phyloP scores from a whole-genome alignment of 2,797 vertebrate genomes.

The Trichosurus vulpecula region DNA sequence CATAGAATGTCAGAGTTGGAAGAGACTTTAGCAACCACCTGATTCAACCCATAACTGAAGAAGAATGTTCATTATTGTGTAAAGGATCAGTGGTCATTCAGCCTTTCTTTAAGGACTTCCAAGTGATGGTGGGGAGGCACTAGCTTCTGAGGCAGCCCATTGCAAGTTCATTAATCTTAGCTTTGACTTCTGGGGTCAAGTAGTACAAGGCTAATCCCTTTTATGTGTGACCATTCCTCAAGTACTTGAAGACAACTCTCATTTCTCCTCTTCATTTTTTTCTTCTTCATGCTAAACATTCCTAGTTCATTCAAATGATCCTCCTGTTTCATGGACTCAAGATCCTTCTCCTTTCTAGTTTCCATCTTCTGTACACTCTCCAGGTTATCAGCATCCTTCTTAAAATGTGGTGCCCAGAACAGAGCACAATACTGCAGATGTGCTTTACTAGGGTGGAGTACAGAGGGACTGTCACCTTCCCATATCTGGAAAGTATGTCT shows the following conservation, averaged over 20 bases:
- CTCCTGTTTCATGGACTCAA: neutral
- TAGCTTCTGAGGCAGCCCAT: neutral
- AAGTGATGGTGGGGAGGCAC: neutral
- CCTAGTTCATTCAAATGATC: neutral
- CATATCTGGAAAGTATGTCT: neutral
- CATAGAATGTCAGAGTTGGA: neutral
- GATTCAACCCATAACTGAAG: neutral
- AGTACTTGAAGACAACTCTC: neutral
- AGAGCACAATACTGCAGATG: neutral
- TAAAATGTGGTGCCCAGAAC: neutral
- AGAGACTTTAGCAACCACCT: neutral
- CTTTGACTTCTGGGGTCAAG: neutral
- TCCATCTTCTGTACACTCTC: neutral
- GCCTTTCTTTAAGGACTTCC: neutral
- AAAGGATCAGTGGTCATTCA: neutral
- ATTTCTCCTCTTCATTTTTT: neutral
- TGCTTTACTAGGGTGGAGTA: neutral
- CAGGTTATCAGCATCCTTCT: neutral
- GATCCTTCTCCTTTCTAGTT: neutral
- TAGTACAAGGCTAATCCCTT: neutral
- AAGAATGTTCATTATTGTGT: neutral
- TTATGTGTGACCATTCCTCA: neutral
- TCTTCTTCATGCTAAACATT: too few relatives aligned
- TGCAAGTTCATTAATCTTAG: neutral
- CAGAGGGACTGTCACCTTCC: neutral